These are phyloP conservation scores for Hypomecis atomaria DNA, from an alignment of 2,888 invertebrate genomes.

Conservation along the genomic window DNA sequence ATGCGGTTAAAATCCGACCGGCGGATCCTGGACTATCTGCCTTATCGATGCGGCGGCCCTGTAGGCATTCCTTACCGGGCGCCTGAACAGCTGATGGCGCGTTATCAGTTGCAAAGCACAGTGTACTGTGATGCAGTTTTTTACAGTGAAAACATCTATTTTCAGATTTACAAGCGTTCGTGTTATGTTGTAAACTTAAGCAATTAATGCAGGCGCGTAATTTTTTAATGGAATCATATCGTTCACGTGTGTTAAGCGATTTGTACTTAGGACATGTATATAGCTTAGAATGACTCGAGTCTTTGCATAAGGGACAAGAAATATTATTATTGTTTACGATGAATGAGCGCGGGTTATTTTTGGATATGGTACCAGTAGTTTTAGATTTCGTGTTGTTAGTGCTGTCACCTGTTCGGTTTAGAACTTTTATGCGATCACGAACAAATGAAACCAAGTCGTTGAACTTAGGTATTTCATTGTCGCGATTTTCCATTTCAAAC, in stretches of 20 bases:
- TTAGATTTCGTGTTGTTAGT: not conserved
- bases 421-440: slow-evolving; percentile 3
- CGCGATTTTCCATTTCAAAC: slow-evolving; percentile 4
- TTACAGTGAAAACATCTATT: not conserved
- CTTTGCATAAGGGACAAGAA: slow-evolving; percentile 2
- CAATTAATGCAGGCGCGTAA: slow-evolving; percentile 3
- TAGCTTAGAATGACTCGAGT: not conserved
- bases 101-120: not conserved
- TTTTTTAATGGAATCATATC: slow-evolving; percentile 3
- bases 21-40: slow-evolving; percentile 2
- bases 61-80: too few relatives aligned
- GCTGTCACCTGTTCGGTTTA: not conserved
- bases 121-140: not conserved
- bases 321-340: not conserved
- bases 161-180: not conserved
- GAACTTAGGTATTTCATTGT: slow-evolving; percentile 3
- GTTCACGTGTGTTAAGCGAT: slow-evolving; percentile 1
- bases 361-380: not conserved
- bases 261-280: slow-evolving; percentile 6
- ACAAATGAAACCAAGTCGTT: slow-evolving; percentile 1
- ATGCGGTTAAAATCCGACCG: not conserved
- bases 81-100: too few relatives aligned
- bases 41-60: not conserved
- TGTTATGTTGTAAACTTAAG: slow-evolving; percentile 9
- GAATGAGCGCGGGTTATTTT: slow-evolving; percentile 2